These are phyloP conservation scores for Spondyliosoma cantharus DNA, from an alignment of 2,797 vertebrate species.

Conservation along the genomic window DNA sequence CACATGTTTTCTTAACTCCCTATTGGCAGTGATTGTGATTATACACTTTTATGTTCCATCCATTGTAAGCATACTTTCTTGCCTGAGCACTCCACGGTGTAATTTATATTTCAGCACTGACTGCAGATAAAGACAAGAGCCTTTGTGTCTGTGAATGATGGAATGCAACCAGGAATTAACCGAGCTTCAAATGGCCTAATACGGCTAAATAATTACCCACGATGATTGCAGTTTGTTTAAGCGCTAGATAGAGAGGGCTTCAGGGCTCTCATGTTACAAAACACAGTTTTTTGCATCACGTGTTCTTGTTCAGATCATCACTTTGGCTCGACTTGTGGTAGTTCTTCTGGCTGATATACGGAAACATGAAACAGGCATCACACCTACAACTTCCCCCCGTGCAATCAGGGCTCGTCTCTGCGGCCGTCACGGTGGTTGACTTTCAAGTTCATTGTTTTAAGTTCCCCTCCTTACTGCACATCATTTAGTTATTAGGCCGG, in stretches of 20 bases:
- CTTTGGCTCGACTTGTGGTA: conserved; percentile 48
- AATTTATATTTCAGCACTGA: conserved; percentile 78
- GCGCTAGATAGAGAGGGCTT: conserved; percentile 46
- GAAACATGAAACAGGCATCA: conserved; percentile 71
- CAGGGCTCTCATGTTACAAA: conserved; percentile 62
- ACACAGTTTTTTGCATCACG: conserved; percentile 60
- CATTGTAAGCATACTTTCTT: conserved; percentile 63
- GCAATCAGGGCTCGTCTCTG: conserved; percentile 76
- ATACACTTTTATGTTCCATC: conserved; percentile 62
- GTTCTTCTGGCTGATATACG: conserved; percentile 54
- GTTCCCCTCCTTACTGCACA: conserved; percentile 64
- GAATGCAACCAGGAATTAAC: conserved; percentile 79
- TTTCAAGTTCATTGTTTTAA: conserved; percentile 69
- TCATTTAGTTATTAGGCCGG: conserved; percentile 62
- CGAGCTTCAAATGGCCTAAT: conserved; percentile 75
- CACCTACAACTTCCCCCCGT: conserved; percentile 66
- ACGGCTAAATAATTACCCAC: conserved; percentile 73
- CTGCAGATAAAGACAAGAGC: conserved; percentile 73
- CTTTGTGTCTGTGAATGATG: conserved; percentile 79
- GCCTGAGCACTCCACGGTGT: conserved; percentile 55
- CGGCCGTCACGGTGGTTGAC: conserved; percentile 66
- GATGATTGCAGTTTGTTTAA: conserved; percentile 76
- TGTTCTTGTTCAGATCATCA: conserved; percentile 50
- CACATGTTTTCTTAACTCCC: conserved; percentile 59
- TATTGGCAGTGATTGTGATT: conserved; percentile 59